Evolutionary conservation across 2,888 invertebrate genomes (phyloP), one percentile per base, ranked within the genome.

Genomic region (Elysia crispata): DNA sequence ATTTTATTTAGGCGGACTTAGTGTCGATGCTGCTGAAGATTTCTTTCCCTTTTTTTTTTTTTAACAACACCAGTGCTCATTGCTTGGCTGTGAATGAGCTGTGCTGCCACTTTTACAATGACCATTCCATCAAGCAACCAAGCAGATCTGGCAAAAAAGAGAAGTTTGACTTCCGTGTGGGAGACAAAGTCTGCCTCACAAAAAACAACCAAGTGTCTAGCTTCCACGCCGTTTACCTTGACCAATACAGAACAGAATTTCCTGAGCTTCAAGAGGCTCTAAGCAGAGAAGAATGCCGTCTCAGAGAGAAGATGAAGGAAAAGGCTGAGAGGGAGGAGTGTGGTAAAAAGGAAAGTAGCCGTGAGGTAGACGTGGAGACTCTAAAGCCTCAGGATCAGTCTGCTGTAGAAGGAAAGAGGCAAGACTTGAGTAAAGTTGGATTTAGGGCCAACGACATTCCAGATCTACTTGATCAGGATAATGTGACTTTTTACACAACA

Each of bases 151-250:
- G 85, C 6, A 23, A 33, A 62, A 83, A 80, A 30, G 81, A 84
- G 25, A 82, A 80, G 33, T 77, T 73, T 1, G 83, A 85, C 57
- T 90, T 91, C 67, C 81, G 78, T 25, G 66, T 79, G 0, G 86
- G 87, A 0, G 90, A 90, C 82, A 91, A 91, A 81, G 85, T 90
- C 70, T 90, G 90, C 81, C 85, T 90, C 75, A 85, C 85, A 0
- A 89, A 86, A 75, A 91, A 91, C 82, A 87, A 86, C 6, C 80
- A 83, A 76, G 86, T 90, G 0, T 60, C 49, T 0, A 83, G 82
- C 70, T 60, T 76, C 28, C 66, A 13, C 15, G 8, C 76, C 1
- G 18, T 33, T 23, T 30, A 33, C n/a, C 25, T 82, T 20, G 23
- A 28, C 64, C 31, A 18, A 1, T 82, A 78, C 57, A 13, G 60